Conservation (phyloP, 2,888 invertebrate genomes). For the Xylota sylvarum region DNA sequence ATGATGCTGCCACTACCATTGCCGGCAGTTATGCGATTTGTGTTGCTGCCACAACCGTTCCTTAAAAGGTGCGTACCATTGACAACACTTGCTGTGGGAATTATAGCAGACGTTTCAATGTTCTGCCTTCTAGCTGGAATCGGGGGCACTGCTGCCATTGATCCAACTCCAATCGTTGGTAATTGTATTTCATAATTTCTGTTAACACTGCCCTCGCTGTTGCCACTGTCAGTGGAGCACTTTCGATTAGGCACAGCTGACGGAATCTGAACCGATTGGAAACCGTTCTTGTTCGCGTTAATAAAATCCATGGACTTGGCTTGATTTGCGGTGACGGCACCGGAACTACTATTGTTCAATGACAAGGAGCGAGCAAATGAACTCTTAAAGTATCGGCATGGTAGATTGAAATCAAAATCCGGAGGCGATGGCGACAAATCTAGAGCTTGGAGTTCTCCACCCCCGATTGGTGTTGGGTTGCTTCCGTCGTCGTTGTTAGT, state of each 20-base stretch:
- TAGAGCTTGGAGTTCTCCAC: constrained; percentile 24
- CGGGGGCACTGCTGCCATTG: constrained; percentile 82
- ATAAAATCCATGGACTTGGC: constrained; percentile 84
- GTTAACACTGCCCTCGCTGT: constrained; percentile 32
- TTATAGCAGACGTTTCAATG: constrained; percentile 75
- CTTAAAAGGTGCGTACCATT: constrained; percentile 77
- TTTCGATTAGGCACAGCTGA: constrained; percentile 60
- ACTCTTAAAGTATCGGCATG: constrained; percentile 86
- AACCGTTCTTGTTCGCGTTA: constrained; percentile 50
- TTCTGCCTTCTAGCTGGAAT: constrained; percentile 79
- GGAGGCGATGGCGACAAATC: constrained; percentile 78
- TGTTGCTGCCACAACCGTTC: constrained; percentile 65
- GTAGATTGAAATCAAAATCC: constrained; percentile 84
- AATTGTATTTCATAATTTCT: constrained; percentile 53
- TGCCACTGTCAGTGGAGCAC: constrained; percentile 61
- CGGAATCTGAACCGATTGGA: constrained; percentile 23
- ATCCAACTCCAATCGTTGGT: constrained; percentile 83
- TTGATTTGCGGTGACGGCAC: constrained; percentile 78
- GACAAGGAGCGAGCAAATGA: constrained; percentile 86
- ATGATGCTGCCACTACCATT: constrained; percentile 65
- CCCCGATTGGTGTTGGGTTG: not conserved
- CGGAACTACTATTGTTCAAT: constrained; percentile 80
- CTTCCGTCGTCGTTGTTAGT: not conserved
- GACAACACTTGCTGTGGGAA: constrained; percentile 71
- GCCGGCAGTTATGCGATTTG: constrained; percentile 63